Evolutionary conservation across 2,113 vertebrate genomes (phyloP), one percentile per base, ranked within the genome.

Genomic region (Gadus chalcogrammus): DNA sequence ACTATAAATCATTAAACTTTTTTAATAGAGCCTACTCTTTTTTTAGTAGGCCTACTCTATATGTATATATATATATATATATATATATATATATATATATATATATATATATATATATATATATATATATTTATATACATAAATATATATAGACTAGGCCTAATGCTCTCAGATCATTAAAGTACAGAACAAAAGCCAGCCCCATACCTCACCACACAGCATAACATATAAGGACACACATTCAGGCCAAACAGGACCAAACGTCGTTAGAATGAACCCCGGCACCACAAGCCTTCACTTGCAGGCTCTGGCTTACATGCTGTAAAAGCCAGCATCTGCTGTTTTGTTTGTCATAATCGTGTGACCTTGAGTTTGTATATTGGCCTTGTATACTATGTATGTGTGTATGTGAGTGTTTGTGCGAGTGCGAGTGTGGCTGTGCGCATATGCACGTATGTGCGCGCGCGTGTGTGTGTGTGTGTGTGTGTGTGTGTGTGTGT

Each of bases 301-400:
- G 28, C 8, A 9, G 24, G 64, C 20, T 38, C 7, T 3, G n/a
- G 16, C 31, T 48, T 48, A 3, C 17, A 48, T 3, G 11, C 61
- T 61, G n/a, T 61, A 63, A 68, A 78, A 67, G 38, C 38, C 4
- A 2, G 28, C 27, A 69, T 75, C 75, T 73, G 72, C 67, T 70
- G 63, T 76, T 79, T 75, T 81, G 81, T 85, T 87, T 83, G 82
- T 76, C 69, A 38, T 53, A 56, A 68, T 68, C 55, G 60, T 31
- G 15, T 72, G 75, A 82, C 82, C 82, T 86, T 83, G 84, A 62
- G 69, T 71, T 76, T 82, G 66, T 75, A 62, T 62, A 58, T 74
- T 7, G 38, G 79, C 87, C 83, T 85, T 86, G 82, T 76, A 78
- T 62, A 71, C 65, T 65, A 77, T 79, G 79, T 80, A 76, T 48